These are phyloP conservation scores for Anoplolepis gracilipes DNA, from an alignment of 1,140 invertebrate species.

Conservation along the genomic window DNA sequence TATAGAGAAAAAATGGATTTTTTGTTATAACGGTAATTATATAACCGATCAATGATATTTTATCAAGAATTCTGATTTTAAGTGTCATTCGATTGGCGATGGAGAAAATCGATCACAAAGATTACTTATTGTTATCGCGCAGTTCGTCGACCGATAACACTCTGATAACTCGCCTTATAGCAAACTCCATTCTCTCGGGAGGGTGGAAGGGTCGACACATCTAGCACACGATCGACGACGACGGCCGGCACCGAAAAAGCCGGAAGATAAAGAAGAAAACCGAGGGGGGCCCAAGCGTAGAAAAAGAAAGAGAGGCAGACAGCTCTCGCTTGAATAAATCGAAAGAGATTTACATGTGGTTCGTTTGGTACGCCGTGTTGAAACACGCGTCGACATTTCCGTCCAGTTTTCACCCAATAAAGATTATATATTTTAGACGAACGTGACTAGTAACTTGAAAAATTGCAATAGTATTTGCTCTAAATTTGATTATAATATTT, in stretches of 20 bases:
- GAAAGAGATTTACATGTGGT: constrained; percentile 55
- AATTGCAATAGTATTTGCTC: neutral
- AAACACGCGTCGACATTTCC: constrained; percentile 41
- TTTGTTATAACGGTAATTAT: neutral
- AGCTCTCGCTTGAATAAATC: constrained; percentile 57
- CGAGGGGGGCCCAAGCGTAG: neutral
- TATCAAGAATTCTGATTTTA: neutral
- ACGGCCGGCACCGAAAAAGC: constrained; percentile 32
- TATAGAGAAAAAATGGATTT: no score
- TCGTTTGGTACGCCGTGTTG: constrained; percentile 45
- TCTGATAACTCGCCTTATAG: constrained; percentile 50
- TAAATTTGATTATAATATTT: neutral
- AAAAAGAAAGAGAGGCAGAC: constrained; percentile 14
- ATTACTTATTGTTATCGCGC: neutral
- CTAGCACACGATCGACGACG: constrained; percentile 24
- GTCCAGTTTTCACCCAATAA: constrained; percentile 7
- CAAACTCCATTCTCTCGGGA: constrained; percentile 4
- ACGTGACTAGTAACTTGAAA: neutral
- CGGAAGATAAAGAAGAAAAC: constrained; percentile 8
- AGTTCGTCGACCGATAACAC: constrained; percentile 43
- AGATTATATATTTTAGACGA: neutral
- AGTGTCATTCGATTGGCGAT: neutral
- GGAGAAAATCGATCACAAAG: neutral
- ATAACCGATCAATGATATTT: neutral
- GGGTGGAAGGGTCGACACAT: constrained; percentile 16